Percentiles rank a stretch among this genome's conserved stretches.
Evolutionary conservation across 2,888 invertebrate genomes (phyloP).

Genomic region (Cataglyphis altisquamis): DNA sequence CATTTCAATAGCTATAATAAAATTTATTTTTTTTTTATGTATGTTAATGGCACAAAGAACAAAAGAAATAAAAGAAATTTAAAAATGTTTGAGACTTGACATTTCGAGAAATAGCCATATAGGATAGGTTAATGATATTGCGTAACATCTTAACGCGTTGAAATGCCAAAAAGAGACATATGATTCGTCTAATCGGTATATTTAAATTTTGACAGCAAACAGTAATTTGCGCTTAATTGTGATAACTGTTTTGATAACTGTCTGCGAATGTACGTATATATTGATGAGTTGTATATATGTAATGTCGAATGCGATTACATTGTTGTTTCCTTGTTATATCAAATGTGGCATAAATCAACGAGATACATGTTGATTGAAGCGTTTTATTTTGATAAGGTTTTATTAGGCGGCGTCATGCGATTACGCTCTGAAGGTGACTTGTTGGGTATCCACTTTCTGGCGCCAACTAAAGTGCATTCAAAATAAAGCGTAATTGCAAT

Average conservation of each 20-base stretch:
- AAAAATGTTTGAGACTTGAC: neutral
- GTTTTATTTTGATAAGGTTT: constrained; percentile 20
- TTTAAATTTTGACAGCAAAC: constrained; percentile 4
- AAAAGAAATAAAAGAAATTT: neutral
- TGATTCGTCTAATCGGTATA: constrained; percentile 14
- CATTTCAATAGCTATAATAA: neutral
- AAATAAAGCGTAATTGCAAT: constrained; percentile 7
- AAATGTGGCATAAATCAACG: constrained; percentile 28
- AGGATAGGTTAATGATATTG: constrained; percentile 24
- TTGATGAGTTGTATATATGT: neutral
- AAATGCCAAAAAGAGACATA: neutral
- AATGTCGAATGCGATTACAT: neutral
- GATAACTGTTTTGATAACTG: neutral
- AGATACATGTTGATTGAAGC: neutral
- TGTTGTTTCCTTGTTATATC: constrained; percentile 14
- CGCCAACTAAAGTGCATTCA: neutral
- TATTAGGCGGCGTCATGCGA: constrained; percentile 3
- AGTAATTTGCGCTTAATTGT: neutral
- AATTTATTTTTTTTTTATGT: neutral
- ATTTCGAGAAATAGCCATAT: constrained; percentile 2
- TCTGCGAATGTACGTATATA: neutral
- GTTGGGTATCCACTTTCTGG: constrained; percentile 11
- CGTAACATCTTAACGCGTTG: neutral
- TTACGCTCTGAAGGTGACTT: constrained; percentile 13
- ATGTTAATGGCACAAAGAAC: neutral